These are phyloP conservation scores for Bombylius major DNA, from an alignment of 2,888 invertebrate genomes.

Conservation along the genomic window DNA sequence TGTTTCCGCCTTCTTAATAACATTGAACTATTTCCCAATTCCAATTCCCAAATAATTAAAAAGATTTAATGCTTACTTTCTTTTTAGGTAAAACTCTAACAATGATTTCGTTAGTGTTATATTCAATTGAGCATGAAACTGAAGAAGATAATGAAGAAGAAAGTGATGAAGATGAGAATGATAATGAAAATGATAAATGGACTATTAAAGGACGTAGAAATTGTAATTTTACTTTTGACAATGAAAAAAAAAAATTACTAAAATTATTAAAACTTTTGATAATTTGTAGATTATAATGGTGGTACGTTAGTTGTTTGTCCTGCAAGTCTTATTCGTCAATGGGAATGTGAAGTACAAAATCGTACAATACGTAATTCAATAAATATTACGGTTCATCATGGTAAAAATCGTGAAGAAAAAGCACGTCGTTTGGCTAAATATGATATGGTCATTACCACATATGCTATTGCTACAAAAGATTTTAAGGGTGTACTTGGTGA, in stretches of 20 bases:
- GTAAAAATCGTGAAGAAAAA: conserved; percentile 54
- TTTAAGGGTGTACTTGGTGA: conserved; percentile 49
- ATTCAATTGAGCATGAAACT: conserved; percentile 37
- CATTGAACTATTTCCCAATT: too few species aligned
- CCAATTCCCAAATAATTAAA: too few species aligned
- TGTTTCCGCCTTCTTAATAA: too few species aligned
- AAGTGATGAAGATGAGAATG: conserved; percentile 16
- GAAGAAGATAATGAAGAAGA: conserved; percentile 18
- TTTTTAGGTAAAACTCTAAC: conserved; percentile 54
- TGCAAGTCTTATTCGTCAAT: conserved; percentile 81
- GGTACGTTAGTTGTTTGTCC: conserved; percentile 87
- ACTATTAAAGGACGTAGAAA: conserved; percentile 26
- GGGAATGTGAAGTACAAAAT: conserved; percentile 65
- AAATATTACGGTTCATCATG: conserved; percentile 65
- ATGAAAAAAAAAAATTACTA: too few species aligned
- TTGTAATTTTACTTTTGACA: conserved; percentile 16
- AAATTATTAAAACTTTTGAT: neutral
- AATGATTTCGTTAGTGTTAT: conserved; percentile 61
- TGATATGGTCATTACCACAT: conserved; percentile 85
- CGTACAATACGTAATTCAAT: conserved; percentile 50
- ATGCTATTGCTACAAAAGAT: conserved; percentile 58
- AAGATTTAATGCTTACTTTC: neutral
- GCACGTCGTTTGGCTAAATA: conserved; percentile 49
- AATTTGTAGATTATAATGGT: conserved; percentile 40
- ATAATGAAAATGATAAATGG: conserved; percentile 20